Conservation (phyloP, 1,140 invertebrate genomes). For the Sarcophaga peregrina region DNA sequence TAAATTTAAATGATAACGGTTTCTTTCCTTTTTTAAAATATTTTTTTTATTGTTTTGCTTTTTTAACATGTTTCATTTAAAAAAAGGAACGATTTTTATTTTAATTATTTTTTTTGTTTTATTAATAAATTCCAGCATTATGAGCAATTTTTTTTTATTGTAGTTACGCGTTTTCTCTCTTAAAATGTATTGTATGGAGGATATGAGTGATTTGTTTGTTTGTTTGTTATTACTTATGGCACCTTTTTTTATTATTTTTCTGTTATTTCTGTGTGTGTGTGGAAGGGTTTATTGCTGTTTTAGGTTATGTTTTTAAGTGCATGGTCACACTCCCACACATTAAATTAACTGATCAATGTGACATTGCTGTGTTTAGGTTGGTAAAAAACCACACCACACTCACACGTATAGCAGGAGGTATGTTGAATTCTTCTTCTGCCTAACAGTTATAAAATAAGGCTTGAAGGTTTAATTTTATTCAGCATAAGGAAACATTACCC, state of each 20-base stretch:
- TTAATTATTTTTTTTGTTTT: not conserved
- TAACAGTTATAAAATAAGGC: too few species aligned
- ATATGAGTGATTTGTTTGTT: constrained; percentile 1
- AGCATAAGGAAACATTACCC: too few species aligned
- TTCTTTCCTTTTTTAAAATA: not conserved
- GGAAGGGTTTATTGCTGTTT: not conserved
- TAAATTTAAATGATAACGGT: too few species aligned
- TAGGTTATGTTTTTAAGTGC: not conserved
- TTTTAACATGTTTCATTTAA: not conserved
- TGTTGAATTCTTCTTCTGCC: too few species aligned
- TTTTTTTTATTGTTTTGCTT: not conserved
- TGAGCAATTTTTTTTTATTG: not conserved
- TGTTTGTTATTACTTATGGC: not conserved
- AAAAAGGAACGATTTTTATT: constrained; percentile 28
- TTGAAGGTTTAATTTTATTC: too few species aligned
- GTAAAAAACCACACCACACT: too few species aligned
- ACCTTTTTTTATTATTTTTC: not conserved
- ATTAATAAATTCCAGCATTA: not conserved
- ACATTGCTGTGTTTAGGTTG: too few species aligned
- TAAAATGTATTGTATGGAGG: not conserved
- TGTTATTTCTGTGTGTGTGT: not conserved
- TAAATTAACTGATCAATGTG: too few species aligned
- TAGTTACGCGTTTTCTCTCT: not conserved
- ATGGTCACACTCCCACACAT: too few species aligned
- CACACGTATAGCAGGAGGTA: too few species aligned